Evolutionary conservation across 1,140 invertebrate species (phyloP), one percentile per base, ranked within the genome.

Genomic region (Neodiprion virginianus): DNA sequence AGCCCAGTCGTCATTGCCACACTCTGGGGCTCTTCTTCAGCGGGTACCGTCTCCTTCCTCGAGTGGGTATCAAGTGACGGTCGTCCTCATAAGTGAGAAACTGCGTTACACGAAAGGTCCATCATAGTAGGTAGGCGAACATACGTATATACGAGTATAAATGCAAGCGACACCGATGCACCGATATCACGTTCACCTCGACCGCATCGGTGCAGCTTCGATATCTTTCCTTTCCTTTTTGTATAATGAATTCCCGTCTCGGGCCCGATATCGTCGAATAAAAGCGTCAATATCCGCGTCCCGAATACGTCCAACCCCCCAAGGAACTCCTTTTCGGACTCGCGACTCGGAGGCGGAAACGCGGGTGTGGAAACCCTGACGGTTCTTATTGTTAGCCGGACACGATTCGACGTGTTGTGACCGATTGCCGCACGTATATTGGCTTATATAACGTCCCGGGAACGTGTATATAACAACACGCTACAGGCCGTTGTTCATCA

Each of bases 371-470:
- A 72, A 3, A 71, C 40, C 40, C 28, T 40, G 28, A 40, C 28
- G 5, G 28, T 40, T 40, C 28, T 40, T 40, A 40, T 4, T 40
- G 28, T 40, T 40, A 40, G 12, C 50, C 10, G 50, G 69, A 28
- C 28, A 1, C 8, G 3, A 67, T 65, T 69, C 40, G 71, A 72
- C 66, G 74, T 72, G 73, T 72, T 77, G 73, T 79, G 76, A 79
- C 75, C 79, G 66, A 75, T 21, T 69, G 48, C 71, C 72, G 69
- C n/a, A 21, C 71, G 28, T 76, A 70, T 72, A 69, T 75, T 74
- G 40, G 48, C 75, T 81, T 81, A 81, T 78, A 78, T 78, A 81
- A 80, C 76, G 77, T 72, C 77, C 76, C 78, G 28, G 28, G 28
- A 40, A 40, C 28, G 28, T 40, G 28, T 40, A 40, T 40, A 40